Evolutionary conservation across 2,797 vertebrate species (phyloP), one percentile per base, ranked within the genome.

Genomic region (Sebastes taczanowskii): DNA sequence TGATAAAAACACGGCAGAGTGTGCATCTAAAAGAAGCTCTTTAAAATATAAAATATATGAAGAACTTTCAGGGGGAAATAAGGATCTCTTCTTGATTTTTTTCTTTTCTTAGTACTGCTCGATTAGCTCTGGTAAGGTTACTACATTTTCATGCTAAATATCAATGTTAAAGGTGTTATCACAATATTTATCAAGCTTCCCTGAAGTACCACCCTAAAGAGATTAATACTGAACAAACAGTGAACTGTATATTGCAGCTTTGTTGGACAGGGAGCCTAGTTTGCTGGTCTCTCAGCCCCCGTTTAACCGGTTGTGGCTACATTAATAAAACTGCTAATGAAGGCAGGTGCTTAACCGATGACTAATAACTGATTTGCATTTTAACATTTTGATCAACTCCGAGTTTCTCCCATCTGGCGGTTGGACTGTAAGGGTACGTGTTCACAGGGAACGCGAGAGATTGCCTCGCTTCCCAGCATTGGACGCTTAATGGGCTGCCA

Each of bases 301-400:
- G 20, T 73, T 77, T 65, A 42, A 66, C 69, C 10, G 16, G 29
- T 9, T 77, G 34, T 58, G 30, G 25, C 16, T 63, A 10, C 20
- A 49, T 11, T 4, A 59, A 22, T 74, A 42, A n/a, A 23, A 16
- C 22, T 29, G 14, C 42, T 38, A 63, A 63, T 72, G n/a, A 66
- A 27, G 35, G n/a, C 62, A 56, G 46, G 11, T 59, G 49, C 58
- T 59, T 56, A 13, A 7, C 53, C 3, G 11, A 49, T 49, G 20
- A 53, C 49, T 53, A 53, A n/a, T 53, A 22, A 53, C 49, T 10
- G 20, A 53, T 53, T n/a, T 5, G n/a, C 49, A 53, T 53, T 52
- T 52, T 52, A n/a, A 52, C 49, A 58, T 27, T 56, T 58, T 58
- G 6, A 18, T 29, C 25, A 18, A 32, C 29, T 60, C 56, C 2